Base-by-base conservation (phyloP, 1,140 invertebrate genomes). In the Cyrtorhinus lividipennis region DNA sequence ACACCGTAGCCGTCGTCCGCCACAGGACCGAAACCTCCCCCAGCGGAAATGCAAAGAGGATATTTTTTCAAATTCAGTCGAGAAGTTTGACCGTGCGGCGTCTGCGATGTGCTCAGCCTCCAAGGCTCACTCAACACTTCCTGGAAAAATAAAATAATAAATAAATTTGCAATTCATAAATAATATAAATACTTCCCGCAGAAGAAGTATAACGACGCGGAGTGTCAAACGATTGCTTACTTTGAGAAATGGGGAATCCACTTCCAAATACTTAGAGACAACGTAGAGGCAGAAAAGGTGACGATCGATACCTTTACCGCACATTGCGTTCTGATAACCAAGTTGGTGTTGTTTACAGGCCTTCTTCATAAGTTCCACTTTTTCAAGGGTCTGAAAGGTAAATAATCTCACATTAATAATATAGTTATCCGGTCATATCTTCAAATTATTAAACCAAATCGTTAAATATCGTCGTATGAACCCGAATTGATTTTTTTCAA, bases 1-100 rank as follows among this genome's bases (percentile, higher is more conserved):
- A 98, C 95, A 48, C 95, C 95, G 75, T 98, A 99, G 30, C 95
- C 95, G 77, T 97, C 92, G 77, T 98, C 94, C 20, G 95, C 93
- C 2, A 93, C 96, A 1, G 95, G 95, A 1, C 95, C 95, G 78
- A 99, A 98, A 56, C 96, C 95, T 56, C 95, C 96, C 24, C 95
- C 96, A 38, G 92, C 92, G 67, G 90, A 92, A 63, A 98, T 93
- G 69, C 92, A 91, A 62, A 95, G 85, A 15, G 95, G 92, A 77
- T 90, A 80, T 73, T 90, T 92, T 62, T 83, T 87, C 65, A 96
- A 74, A 76, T 97, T 87, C 69, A 97, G 74, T 72, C 86, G 83
- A 53, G 80, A 83, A 2, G 92, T 96, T 79, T 98, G 95, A 59
- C 92, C 92, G 71, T 97, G 92, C 1, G 95, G 95, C 8, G 95